Percentiles rank a stretch among this genome's conserved stretches.
Conservation (phyloP, 2,888 invertebrate species). For the Metallyticus violacea region DNA sequence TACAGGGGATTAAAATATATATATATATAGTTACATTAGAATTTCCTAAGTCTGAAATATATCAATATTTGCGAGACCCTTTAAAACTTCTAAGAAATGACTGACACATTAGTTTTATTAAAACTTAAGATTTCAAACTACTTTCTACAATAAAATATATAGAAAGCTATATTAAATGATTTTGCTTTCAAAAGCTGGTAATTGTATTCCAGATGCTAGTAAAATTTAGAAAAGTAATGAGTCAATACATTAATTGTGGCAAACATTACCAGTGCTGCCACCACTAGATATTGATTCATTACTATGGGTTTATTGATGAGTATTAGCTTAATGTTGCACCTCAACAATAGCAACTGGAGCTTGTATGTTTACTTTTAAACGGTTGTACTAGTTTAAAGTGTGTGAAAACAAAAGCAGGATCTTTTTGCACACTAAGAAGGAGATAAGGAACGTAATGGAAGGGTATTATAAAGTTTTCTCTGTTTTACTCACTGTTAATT, state of each 20-base stretch:
- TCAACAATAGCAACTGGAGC: not conserved
- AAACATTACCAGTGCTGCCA: not conserved
- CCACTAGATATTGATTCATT: not conserved
- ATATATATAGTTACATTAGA: not conserved
- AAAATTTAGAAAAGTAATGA: not conserved
- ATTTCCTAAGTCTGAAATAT: too few relatives aligned
- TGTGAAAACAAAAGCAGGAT: not conserved
- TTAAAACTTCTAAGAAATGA: not conserved
- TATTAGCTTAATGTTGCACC: not conserved
- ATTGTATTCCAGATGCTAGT: not conserved
- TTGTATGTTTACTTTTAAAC: not conserved
- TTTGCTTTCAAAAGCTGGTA: not conserved
- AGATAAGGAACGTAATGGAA: not conserved
- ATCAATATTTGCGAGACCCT: too few relatives aligned
- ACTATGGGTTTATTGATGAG: not conserved
- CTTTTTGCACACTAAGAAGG: not conserved
- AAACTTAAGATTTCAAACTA: not conserved
- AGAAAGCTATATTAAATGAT: not conserved
- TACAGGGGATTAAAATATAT: not conserved
- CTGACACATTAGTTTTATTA: not conserved
- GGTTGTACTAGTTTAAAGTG: not conserved
- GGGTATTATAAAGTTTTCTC: not conserved
- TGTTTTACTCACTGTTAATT: not conserved
- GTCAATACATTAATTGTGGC: not conserved
- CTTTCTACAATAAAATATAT: not conserved